Conservation (phyloP, 1,140 invertebrate genomes). For the Varroa destructor region DNA sequence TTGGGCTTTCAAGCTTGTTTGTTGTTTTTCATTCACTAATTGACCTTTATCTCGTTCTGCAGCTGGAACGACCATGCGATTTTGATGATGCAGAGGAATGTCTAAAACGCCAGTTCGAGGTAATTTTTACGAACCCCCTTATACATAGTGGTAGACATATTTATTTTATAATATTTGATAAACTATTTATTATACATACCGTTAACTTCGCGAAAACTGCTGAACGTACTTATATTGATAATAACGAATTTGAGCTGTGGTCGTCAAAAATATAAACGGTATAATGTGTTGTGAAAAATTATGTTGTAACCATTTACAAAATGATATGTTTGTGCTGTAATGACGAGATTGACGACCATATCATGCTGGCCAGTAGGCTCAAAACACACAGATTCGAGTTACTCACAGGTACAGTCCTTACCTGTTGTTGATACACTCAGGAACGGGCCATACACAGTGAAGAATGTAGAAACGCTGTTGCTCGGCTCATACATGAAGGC, state of each 20-base stretch:
- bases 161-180: not conserved
- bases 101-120: slow-evolving; percentile 62
- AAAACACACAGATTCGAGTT: too few relatives aligned
- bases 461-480: slow-evolving; percentile 52
- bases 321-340: too few relatives aligned
- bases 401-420: too few relatives aligned
- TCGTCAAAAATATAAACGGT: too few relatives aligned
- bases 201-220: too few relatives aligned
- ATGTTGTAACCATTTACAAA: too few relatives aligned
- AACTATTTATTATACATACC: not conserved
- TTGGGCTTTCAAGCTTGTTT: not conserved
- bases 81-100: slow-evolving; percentile 62
- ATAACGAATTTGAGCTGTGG: too few relatives aligned
- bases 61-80: slow-evolving; percentile 39
- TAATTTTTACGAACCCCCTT: slow-evolving; percentile 56
- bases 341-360: too few relatives aligned
- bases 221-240: too few relatives aligned
- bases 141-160: slow-evolving; percentile 45
- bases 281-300: too few relatives aligned
- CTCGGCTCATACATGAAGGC: slow-evolving; percentile 48
- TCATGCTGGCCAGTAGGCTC: too few relatives aligned
- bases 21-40: not conserved
- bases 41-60: not conserved
- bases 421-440: not conserved
- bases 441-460: slow-evolving; percentile 10